These are phyloP conservation scores for Marmota flaviventris DNA, from an alignment of 2,113 vertebrate species.

Conservation along the genomic window DNA sequence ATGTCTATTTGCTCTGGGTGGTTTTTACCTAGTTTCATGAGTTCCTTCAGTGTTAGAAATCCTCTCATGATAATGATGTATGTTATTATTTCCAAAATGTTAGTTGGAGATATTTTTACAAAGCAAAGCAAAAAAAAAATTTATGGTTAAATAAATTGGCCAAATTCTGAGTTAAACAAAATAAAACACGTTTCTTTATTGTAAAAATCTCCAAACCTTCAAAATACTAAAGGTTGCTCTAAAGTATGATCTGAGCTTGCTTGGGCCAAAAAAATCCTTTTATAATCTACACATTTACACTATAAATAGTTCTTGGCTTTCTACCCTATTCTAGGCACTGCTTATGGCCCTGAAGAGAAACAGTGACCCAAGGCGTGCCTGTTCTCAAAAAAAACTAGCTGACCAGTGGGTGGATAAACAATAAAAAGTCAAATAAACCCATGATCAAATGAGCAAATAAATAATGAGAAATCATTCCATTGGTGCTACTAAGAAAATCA, in stretches of 20 bases:
- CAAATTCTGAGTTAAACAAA: background rate
- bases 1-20: background rate
- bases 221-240: background rate
- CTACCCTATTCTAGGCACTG: background rate
- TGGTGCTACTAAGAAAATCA: background rate
- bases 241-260: background rate
- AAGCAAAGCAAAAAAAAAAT: background rate
- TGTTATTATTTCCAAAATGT: background rate
- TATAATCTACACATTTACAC: too few relatives aligned
- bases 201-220: background rate
- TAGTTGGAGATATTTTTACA: background rate
- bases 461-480: background rate
- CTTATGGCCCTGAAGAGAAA: background rate
- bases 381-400: background rate
- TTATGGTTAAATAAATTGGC: background rate
- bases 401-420: background rate
- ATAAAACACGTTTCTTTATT: background rate
- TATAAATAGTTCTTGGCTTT: too few relatives aligned
- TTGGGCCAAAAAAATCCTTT: background rate
- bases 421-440: background rate
- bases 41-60: background rate
- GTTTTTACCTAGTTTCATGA: background rate
- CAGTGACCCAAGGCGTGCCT: background rate
- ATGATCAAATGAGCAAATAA: background rate
- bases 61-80: background rate